Evolutionary conservation across 1,140 invertebrate genomes (phyloP).

Genomic region (Laupala kohalensis): DNA sequence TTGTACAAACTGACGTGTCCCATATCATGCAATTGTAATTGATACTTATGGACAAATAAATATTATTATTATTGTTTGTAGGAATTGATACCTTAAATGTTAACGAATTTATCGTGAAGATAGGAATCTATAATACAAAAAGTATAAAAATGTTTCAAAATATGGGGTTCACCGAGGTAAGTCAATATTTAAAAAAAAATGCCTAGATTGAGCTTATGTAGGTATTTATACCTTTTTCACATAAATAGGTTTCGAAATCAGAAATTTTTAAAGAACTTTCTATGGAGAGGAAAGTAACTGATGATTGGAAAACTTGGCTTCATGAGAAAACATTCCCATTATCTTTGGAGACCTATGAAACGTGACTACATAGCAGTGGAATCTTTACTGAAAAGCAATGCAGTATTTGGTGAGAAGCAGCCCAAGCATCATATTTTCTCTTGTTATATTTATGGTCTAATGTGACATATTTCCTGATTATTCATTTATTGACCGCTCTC

Average conservation of each 20-base stretch:
- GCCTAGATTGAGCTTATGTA: neutral
- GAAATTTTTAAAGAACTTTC: slow-evolving; percentile 10
- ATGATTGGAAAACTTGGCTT: slow-evolving; percentile 4
- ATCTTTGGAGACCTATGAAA: too few relatives aligned
- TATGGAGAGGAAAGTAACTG: slow-evolving; percentile 6
- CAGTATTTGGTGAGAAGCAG: too few relatives aligned
- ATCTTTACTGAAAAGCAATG: too few relatives aligned
- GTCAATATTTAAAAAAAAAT: neutral
- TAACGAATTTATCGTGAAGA: slow-evolving; percentile 8
- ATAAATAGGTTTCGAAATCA: slow-evolving; percentile 6
- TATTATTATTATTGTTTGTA: too few relatives aligned
- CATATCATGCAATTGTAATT: too few relatives aligned
- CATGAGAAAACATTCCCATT: neutral
- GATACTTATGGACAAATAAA: too few relatives aligned
- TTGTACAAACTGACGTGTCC: too few relatives aligned
- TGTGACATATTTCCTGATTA: too few relatives aligned
- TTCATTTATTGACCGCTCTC: too few relatives aligned
- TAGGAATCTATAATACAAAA: slow-evolving; percentile 2
- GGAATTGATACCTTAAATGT: slow-evolving; percentile 6
- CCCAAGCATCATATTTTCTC: too few relatives aligned
- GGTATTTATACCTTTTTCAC: neutral
- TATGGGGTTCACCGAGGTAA: slow-evolving; percentile 9
- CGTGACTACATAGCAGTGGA: too few relatives aligned
- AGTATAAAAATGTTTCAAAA: slow-evolving; percentile 12
- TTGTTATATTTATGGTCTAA: too few relatives aligned